phyloP scores from a whole-genome alignment of 2,797 vertebrate genomes.

The Chaenodraco wilsoni region DNA sequence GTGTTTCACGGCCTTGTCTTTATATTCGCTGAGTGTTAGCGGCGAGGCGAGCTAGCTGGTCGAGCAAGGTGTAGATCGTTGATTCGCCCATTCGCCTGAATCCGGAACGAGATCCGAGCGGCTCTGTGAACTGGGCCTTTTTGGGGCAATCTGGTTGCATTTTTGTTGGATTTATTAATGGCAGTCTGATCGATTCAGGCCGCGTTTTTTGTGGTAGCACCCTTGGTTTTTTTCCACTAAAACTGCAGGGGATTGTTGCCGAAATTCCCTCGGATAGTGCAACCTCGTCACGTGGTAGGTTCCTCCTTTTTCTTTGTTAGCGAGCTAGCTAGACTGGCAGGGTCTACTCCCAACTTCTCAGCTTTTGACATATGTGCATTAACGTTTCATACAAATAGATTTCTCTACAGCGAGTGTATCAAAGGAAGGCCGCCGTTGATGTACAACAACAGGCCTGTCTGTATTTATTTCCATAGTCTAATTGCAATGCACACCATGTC shows the following conservation, averaged over 20 bases:
- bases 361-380: conserved; percentile 56
- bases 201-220: conserved; percentile 56
- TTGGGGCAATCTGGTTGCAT: conserved; percentile 38
- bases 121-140: conserved; percentile 60
- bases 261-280: conserved; percentile 94
- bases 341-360: conserved; percentile 73
- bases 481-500: conserved; percentile 70
- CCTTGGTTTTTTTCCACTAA: conserved; percentile 78
- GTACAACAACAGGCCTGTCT: conserved; percentile 28
- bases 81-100: conserved; percentile 83
- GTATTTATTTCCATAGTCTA: conserved; percentile 62
- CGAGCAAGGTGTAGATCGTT: conserved; percentile 79
- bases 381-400: background rate
- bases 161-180: conserved; percentile 62
- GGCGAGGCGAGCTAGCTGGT: conserved; percentile 75
- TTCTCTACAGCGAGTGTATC: background rate
- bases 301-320: conserved; percentile 95
- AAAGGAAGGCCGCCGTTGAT: background rate
- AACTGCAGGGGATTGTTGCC: conserved; percentile 90
- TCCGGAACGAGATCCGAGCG: conserved; percentile 80
- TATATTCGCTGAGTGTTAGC: conserved; percentile 61
- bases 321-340: conserved; percentile 73
- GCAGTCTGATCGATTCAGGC: conserved; percentile 53
- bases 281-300: conserved; percentile 97
- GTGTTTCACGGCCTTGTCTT: conserved; percentile 68